Conservation (phyloP, 23 tunicate species). For the Oikopleura dioica region DNA sequence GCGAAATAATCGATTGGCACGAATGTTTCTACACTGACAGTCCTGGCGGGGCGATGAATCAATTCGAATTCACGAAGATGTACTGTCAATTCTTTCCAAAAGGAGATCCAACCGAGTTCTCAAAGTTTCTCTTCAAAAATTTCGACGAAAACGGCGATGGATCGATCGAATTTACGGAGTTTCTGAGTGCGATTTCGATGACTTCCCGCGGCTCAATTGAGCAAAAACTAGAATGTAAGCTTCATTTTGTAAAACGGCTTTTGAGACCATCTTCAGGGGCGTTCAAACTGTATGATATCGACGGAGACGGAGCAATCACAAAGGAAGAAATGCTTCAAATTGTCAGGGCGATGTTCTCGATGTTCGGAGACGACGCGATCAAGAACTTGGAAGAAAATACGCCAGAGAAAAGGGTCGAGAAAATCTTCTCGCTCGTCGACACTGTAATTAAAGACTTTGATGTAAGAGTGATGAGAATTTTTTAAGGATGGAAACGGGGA, state of each 20-base stretch:
- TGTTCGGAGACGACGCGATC: constrained; percentile 69
- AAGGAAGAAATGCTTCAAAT: constrained; percentile 66
- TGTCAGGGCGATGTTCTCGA: constrained; percentile 56
- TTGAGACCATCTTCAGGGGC: constrained; percentile 77
- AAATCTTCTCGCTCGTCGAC: constrained; percentile 60
- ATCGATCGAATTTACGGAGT: constrained; percentile 72
- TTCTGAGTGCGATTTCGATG: constrained; percentile 54
- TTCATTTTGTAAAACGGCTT: no score
- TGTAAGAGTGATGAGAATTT: no score
- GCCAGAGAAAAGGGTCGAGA: constrained; percentile 84
- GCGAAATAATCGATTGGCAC: constrained; percentile 71
- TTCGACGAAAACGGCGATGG: constrained; percentile 88
- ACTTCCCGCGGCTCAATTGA: constrained; percentile 75
- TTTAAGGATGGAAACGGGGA: constrained; percentile 52
- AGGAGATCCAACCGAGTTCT: no score
- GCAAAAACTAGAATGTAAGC: constrained; percentile 70
- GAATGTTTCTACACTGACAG: constrained; percentile 72
- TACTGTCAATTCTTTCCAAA: constrained; percentile 91
- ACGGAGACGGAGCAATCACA: constrained; percentile 69
- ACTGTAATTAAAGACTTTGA: constrained; percentile 25
- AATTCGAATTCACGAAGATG: constrained; percentile 67
- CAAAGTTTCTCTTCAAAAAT: constrained; percentile 70
- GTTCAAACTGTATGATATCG: constrained; percentile 62
- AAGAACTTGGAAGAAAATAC: constrained; percentile 80
- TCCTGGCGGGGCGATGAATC: constrained; percentile 61